phyloP scores from a whole-genome alignment of 23 tunicate species.

The Corella eumyota region DNA sequence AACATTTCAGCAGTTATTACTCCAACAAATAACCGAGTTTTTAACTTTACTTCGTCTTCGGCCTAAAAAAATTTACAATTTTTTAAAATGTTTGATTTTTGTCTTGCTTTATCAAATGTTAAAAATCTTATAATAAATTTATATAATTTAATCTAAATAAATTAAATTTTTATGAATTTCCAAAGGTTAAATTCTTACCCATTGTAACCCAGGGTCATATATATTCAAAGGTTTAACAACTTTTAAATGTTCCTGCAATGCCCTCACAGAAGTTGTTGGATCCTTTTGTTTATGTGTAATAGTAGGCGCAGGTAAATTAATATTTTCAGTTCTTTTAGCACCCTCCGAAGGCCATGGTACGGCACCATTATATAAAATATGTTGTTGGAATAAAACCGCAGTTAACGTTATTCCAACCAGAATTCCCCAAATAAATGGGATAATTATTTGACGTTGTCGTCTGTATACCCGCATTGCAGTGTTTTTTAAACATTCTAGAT shows the following conservation, averaged over 20 bases:
- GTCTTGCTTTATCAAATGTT: too few relatives aligned
- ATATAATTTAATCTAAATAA: too few relatives aligned
- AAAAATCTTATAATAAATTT: too few relatives aligned
- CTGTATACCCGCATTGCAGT: conserved; percentile 2
- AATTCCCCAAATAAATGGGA: conserved; percentile 76
- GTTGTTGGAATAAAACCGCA: conserved; percentile 60
- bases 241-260: conserved; percentile 2
- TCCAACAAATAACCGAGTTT: conserved; percentile 59
- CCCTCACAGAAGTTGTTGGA: conserved; percentile 4
- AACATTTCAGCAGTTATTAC: conserved; percentile 90
- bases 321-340: too few relatives aligned
- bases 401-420: conserved; percentile 70
- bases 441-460: conserved; percentile 27
- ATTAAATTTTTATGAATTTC: too few relatives aligned
- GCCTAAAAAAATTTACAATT: conserved; percentile 6
- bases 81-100: too few relatives aligned
- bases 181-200: too few relatives aligned
- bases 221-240: too few relatives aligned
- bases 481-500: too few relatives aligned
- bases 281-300: too few relatives aligned
- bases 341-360: conserved; percentile 13
- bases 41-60: conserved; percentile 7
- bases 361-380: conserved; percentile 21
- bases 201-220: too few relatives aligned
- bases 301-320: too few relatives aligned